Evolutionary conservation across 2,888 invertebrate genomes (phyloP).

Genomic region (Dynastes maya): DNA sequence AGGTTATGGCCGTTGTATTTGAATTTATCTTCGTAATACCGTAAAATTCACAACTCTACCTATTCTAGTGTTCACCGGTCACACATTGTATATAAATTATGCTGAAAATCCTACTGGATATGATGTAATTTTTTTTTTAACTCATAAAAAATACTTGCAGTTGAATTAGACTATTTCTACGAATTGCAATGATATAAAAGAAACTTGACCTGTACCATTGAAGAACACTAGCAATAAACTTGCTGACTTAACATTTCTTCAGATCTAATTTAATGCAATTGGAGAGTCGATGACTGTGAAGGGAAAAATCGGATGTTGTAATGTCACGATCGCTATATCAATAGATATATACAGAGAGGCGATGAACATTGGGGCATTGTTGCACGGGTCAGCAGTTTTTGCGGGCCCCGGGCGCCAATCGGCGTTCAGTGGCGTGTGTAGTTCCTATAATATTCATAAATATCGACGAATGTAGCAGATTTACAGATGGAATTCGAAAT

Average conservation of each 20-base stretch:
- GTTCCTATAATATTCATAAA: conserved; percentile 48
- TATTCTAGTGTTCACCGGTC: no score
- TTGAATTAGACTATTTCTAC: not conserved
- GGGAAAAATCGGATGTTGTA: conserved; percentile 13
- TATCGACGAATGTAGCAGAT: conserved; percentile 36
- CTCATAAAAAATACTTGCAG: no score
- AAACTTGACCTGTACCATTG: not conserved
- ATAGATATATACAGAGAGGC: not conserved
- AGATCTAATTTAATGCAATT: conserved; percentile 20
- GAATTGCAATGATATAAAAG: not conserved
- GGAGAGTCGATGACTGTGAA: conserved; percentile 3
- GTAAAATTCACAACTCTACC: no score
- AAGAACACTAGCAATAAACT: not conserved
- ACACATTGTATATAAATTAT: no score
- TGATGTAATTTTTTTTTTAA: no score
- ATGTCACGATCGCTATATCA: conserved; percentile 22
- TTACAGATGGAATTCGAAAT: conserved; percentile 15
- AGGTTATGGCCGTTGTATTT: no score
- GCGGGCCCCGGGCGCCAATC: conserved; percentile 56
- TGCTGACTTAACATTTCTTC: conserved; percentile 14
- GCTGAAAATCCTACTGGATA: no score
- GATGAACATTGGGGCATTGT: conserved; percentile 46
- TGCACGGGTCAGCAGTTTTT: conserved; percentile 58
- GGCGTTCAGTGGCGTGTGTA: conserved; percentile 53
- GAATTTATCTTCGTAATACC: no score